Conservation (phyloP, 2,888 invertebrate species). For the Dusona sp. region DNA sequence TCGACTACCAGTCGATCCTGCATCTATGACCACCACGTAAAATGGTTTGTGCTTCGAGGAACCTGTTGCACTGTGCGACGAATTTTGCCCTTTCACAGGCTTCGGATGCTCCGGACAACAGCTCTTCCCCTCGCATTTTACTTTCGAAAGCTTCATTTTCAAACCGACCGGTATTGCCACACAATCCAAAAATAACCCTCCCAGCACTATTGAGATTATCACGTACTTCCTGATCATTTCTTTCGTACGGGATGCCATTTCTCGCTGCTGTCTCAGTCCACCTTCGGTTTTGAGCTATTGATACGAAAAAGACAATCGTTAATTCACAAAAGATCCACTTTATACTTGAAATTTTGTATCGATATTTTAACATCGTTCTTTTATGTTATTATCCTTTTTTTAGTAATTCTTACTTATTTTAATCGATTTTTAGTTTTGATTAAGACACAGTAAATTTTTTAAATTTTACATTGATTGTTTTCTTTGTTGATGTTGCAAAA, state of each 20-base stretch:
- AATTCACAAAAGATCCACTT: neutral
- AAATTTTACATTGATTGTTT: neutral
- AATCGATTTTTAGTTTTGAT: neutral
- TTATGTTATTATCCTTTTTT: neutral
- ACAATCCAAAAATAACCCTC: slow-evolving; percentile 78
- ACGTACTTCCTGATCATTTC: slow-evolving; percentile 75
- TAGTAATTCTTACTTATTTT: neutral
- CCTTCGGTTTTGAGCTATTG: slow-evolving; percentile 72
- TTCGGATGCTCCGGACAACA: too few relatives aligned
- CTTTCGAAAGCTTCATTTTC: too few relatives aligned
- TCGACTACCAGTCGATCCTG: slow-evolving; percentile 96
- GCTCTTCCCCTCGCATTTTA: too few relatives aligned
- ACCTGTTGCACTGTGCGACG: slow-evolving; percentile 89
- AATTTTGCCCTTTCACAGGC: slow-evolving; percentile 78
- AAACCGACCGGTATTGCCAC: slow-evolving; percentile 79
- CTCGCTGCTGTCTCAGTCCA: slow-evolving; percentile 68
- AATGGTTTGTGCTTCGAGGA: slow-evolving; percentile 89
- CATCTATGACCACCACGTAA: slow-evolving; percentile 96
- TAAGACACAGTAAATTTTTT: neutral
- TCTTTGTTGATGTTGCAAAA: neutral
- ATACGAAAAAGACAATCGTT: neutral
- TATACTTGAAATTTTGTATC: neutral
- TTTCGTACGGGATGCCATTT: slow-evolving; percentile 73
- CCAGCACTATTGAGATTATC: slow-evolving; percentile 71
- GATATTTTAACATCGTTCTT: neutral